Percentiles rank a stretch among this genome's conserved stretches.
Conservation (phyloP, 2,888 invertebrate genomes). For the Quadroppia sp. region DNA sequence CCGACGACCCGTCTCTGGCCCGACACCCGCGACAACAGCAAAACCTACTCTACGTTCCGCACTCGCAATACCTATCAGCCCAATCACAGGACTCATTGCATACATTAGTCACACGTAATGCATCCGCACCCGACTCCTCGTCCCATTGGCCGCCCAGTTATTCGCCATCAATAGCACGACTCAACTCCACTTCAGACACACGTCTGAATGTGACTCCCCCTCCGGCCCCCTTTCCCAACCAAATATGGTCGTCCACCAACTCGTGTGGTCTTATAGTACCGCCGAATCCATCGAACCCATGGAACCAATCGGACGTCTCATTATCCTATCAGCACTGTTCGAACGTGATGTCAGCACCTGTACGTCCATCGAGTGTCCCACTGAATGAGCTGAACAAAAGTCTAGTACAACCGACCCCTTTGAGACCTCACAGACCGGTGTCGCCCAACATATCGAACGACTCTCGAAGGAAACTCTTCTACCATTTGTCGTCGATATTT, state of each 20-base stretch:
- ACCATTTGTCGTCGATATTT: conserved; percentile 84
- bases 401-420: conserved; percentile 33
- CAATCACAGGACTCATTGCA: conserved; percentile 17
- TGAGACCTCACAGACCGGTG: conserved; percentile 48
- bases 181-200: conserved; percentile 8
- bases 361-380: conserved; percentile 10
- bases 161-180: conserved; percentile 49
- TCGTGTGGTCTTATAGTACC: conserved; percentile 7
- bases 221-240: conserved; percentile 18
- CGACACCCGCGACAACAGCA: not conserved
- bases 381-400: not conserved
- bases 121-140: conserved; percentile 65
- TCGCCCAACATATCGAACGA: conserved; percentile 55
- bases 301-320: conserved; percentile 10
- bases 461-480: conserved; percentile 71
- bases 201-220: conserved; percentile 1
- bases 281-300: conserved; percentile 9
- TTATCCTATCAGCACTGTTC: not conserved
- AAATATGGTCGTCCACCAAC: conserved; percentile 15
- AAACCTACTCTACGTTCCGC: not conserved
- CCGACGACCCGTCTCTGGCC: not conserved
- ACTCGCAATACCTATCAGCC: conserved; percentile 3
- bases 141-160: conserved; percentile 56
- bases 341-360: not conserved
- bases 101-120: conserved; percentile 63